Conservation (phyloP, 2,888 invertebrate genomes). For the Euphydryas editha region DNA sequence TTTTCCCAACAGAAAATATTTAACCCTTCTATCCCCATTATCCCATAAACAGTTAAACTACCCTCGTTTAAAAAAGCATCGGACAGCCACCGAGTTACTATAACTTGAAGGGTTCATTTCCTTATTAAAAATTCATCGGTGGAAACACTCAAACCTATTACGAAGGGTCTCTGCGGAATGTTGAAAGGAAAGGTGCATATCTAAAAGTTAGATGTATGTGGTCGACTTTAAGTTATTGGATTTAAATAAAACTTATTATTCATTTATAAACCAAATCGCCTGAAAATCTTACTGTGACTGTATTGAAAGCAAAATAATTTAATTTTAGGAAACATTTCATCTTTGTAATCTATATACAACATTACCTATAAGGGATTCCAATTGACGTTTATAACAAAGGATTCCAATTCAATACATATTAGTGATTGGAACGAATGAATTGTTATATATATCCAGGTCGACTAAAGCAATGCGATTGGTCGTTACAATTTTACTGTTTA, state of each 20-base stretch:
- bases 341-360: too few relatives aligned
- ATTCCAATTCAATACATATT: not conserved
- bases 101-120: constrained; percentile 68
- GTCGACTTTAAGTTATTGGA: not conserved
- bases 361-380: not conserved
- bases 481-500: constrained; percentile 29
- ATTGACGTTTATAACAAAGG: not conserved
- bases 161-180: constrained; percentile 53
- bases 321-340: not conserved
- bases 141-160: constrained; percentile 74
- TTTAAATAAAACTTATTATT: constrained; percentile 6
- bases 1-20: constrained; percentile 23
- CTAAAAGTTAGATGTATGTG: constrained; percentile 52
- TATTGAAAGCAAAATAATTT: not conserved
- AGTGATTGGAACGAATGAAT: not conserved
- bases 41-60: constrained; percentile 43
- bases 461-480: not conserved
- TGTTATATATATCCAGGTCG: not conserved
- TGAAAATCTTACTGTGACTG: not conserved
- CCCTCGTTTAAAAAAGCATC: constrained; percentile 43
- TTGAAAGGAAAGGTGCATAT: constrained; percentile 59
- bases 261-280: not conserved
- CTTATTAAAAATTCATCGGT: constrained; percentile 75
- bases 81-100: constrained; percentile 46
- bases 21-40: constrained; percentile 35